Evolutionary conservation across 1,140 invertebrate genomes (phyloP), one percentile per base, ranked within the genome.

Genomic region (Chironomus striatipennis): DNA sequence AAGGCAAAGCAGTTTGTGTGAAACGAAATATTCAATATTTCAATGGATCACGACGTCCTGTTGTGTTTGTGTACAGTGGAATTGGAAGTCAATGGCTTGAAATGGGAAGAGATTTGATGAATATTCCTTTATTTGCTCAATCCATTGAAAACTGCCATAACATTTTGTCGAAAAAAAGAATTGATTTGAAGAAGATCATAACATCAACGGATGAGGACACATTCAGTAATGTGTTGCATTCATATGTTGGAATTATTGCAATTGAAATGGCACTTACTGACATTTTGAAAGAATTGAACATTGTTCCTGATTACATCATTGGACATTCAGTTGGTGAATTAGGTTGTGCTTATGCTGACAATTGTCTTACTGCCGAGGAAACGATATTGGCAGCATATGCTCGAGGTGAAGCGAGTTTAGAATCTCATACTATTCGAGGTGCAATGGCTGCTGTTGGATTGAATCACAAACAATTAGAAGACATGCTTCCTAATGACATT

Each of bases 261-360:
- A 89, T 98, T 83, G 85, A 94, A 87, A 90, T 97, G 76, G 94
- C 88, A 34, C 83, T 97, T 15, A 90, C 93, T 15, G 93, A 97
- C 81, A 78, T 94, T 1, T 80, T 97, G 24, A 86, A 82, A 65
- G 81, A 84, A 1, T 76, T 96, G 75, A 90, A 89, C n/a, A 86
- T 97, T 17, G 86, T 90, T 75, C 88, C 90, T 5, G 92, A 96
- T 83, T 92, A 90, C 43, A 91, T 96, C 73, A 89, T 97, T 79
- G 94, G 88, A 6, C 94, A 96, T 80, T 95, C 93, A 17, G 92
- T 93, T 1, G 93, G 93, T 21, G 92, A 94, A 83, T 80, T 94
- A n/a, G 93, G 92, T 2, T 96, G 94, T 83, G 92, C 90, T 18
- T 97, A 97, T 85, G 93, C 92, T 57, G 94, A 96, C 83, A 93